Evolutionary conservation across 2,113 vertebrate genomes (phyloP).

Genomic region (Ancistrus triradiatus): DNA sequence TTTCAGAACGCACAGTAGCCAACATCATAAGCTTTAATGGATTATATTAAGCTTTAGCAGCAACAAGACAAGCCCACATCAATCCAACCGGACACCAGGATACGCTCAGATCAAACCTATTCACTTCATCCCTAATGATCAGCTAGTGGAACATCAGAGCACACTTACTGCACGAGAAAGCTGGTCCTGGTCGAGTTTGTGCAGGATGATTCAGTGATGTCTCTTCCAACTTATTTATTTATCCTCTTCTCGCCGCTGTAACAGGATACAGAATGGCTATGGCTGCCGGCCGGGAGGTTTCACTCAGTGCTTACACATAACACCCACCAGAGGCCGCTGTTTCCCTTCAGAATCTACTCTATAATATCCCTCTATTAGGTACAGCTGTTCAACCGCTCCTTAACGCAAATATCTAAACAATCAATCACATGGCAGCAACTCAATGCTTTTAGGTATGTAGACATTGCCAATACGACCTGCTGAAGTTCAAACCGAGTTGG

Average conservation of each 20-base stretch:
- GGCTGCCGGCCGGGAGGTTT: slow-evolving; percentile 29
- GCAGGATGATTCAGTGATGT: slow-evolving; percentile 18
- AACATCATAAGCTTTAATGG: no score
- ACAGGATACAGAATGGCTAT: slow-evolving; percentile 32
- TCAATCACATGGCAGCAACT: no score
- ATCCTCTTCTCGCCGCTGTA: slow-evolving; percentile 29
- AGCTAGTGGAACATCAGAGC: not conserved
- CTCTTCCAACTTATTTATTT: slow-evolving; percentile 28
- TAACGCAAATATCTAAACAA: no score
- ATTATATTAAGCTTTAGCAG: not conserved
- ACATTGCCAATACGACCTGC: no score
- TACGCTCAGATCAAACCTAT: not conserved
- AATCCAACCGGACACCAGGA: not conserved
- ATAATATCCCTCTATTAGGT: no score
- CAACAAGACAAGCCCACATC: not conserved
- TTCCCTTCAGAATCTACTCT: no score
- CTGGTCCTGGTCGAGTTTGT: not conserved
- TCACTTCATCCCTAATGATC: not conserved
- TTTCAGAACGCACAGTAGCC: no score
- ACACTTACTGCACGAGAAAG: slow-evolving; percentile 11
- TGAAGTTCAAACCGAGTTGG: no score
- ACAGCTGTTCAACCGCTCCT: no score
- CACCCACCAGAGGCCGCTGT: slow-evolving; percentile 9
- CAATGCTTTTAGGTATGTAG: no score
- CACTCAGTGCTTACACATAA: not conserved